These are phyloP conservation scores for Spialia ferax DNA, from an alignment of 2,888 invertebrate species.

Conservation along the genomic window DNA sequence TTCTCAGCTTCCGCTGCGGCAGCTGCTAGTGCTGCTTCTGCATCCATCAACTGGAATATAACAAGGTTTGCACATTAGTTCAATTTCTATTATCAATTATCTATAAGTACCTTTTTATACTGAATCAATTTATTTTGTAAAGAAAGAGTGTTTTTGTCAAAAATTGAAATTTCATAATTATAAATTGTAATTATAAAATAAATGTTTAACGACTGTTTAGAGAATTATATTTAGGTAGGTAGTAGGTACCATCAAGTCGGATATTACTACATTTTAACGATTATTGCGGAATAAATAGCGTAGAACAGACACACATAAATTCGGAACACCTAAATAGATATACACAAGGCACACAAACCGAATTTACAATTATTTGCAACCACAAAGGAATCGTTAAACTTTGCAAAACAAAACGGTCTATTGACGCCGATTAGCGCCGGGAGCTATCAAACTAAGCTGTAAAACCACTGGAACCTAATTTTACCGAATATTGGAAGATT, in stretches of 20 bases:
- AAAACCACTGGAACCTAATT: neutral
- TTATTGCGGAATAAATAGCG: constrained; percentile 43
- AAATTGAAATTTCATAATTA: too few species aligned
- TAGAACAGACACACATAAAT: constrained; percentile 48
- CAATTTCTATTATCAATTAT: too few species aligned
- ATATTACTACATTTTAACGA: constrained; percentile 43
- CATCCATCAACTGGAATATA: constrained; percentile 69
- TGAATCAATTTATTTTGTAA: too few species aligned
- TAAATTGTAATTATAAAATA: too few species aligned
- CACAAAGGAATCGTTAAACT: constrained; percentile 55
- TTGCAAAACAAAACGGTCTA: constrained; percentile 50
- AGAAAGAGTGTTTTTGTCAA: too few species aligned
- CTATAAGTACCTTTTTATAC: too few species aligned
- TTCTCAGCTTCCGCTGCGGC: constrained; percentile 56
- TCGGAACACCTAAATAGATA: constrained; percentile 28
- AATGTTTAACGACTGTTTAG: constrained; percentile 39
- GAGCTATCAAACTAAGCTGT: constrained; percentile 33
- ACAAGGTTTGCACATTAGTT: constrained; percentile 9
- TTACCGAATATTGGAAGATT: neutral
- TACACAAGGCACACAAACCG: constrained; percentile 37
- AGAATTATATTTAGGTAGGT: constrained; percentile 46
- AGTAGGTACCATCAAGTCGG: constrained; percentile 35
- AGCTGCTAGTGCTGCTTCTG: constrained; percentile 67
- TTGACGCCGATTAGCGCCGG: constrained; percentile 22
- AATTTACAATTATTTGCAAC: constrained; percentile 48